These are phyloP conservation scores for Eristalis tenax DNA, from an alignment of 2,888 invertebrate genomes.

Conservation along the genomic window DNA sequence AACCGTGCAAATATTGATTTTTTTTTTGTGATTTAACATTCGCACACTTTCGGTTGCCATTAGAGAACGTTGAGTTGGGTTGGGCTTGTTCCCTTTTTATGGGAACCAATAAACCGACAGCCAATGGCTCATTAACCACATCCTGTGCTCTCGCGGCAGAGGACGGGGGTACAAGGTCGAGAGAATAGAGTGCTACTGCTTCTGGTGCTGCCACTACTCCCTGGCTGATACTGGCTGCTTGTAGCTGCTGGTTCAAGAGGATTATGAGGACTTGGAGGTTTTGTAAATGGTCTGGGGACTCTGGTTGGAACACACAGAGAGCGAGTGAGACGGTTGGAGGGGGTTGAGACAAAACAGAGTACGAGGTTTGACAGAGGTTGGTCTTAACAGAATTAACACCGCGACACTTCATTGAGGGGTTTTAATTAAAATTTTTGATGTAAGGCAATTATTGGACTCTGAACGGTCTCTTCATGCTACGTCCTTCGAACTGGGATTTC, in stretches of 20 bases:
- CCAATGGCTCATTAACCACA: constrained; percentile 71
- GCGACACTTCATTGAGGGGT: constrained; percentile 72
- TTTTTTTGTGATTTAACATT: not conserved
- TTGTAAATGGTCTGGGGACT: constrained; percentile 23
- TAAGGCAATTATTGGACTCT: constrained; percentile 69
- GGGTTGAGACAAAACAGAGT: not conserved
- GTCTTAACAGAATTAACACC: constrained; percentile 71
- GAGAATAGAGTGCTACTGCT: not conserved
- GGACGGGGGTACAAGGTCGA: not conserved
- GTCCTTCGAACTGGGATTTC: constrained; percentile 31
- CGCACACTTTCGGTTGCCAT: constrained; percentile 50
- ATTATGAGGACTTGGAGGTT: constrained; percentile 68
- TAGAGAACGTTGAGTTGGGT: constrained; percentile 32
- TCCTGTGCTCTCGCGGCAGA: constrained; percentile 60
- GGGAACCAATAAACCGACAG: constrained; percentile 71
- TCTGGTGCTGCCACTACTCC: constrained; percentile 51
- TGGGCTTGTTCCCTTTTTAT: constrained; percentile 60
- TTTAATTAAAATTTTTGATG: constrained; percentile 71
- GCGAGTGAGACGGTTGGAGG: not conserved
- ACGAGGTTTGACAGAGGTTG: constrained; percentile 61
- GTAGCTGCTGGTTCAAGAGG: constrained; percentile 56
- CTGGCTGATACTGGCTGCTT: constrained; percentile 30
- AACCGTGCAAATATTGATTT: constrained; percentile 55
- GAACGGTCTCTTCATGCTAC: constrained; percentile 1
- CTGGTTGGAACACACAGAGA: constrained; percentile 22